phyloP scores from a whole-genome alignment of 1,140 invertebrate genomes.

The Harlomillsia oculata region DNA sequence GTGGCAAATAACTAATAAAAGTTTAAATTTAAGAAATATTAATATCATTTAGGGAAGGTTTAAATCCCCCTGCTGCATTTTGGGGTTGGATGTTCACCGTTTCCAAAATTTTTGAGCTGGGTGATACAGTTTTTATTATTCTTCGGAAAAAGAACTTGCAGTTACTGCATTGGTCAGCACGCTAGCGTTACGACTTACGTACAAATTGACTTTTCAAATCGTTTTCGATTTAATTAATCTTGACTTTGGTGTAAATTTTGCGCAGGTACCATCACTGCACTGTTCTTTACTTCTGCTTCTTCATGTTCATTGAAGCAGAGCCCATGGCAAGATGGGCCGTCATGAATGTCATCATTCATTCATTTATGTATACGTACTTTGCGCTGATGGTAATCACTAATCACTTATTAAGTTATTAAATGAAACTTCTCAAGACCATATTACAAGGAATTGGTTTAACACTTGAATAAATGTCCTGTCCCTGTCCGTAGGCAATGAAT shows the following conservation, averaged over 20 bases:
- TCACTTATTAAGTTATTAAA: no score
- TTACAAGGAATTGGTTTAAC: no score
- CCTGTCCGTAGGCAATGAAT: neutral
- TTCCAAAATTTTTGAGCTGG: constrained; percentile 1
- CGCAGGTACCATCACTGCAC: neutral
- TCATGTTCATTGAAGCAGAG: neutral
- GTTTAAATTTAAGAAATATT: neutral
- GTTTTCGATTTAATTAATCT: no score
- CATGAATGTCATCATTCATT: neutral
- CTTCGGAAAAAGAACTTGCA: neutral
- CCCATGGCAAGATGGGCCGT: neutral
- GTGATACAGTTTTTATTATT: neutral
- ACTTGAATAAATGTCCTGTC: no score
- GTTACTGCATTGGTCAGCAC: neutral
- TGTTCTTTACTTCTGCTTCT: neutral
- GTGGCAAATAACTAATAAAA: neutral
- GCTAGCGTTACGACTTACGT: neutral
- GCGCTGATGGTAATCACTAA: neutral
- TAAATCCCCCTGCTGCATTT: neutral
- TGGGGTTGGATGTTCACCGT: neutral
- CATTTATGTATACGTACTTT: constrained; percentile 1
- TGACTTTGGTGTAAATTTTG: neutral
- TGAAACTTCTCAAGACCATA: no score
- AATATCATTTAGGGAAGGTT: neutral
- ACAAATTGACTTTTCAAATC: neutral